phyloP scores from a whole-genome alignment of 2,888 invertebrate genomes.

The Tipula vernalis region DNA sequence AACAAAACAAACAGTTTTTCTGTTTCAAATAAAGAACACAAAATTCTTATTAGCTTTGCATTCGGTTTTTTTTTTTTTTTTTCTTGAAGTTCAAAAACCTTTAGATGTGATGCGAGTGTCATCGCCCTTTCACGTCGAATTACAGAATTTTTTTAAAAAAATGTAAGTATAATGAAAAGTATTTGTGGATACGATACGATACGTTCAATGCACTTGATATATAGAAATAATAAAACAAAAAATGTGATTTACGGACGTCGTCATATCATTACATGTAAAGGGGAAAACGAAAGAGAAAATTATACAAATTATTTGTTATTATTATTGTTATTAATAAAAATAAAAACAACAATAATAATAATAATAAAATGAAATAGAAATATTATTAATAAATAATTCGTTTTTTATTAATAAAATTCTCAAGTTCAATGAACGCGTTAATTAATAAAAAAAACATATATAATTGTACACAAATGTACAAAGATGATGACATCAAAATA shows the following conservation, averaged over 20 bases:
- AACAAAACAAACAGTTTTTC: not conserved
- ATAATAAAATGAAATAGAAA: not conserved
- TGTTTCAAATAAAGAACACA: not conserved
- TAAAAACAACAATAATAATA: not conserved
- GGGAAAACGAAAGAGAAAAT: not conserved
- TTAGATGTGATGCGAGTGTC: not conserved
- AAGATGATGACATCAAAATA: not conserved
- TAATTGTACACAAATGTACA: not conserved
- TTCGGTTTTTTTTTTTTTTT: not conserved
- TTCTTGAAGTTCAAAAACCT: not conserved
- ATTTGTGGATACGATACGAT: not conserved
- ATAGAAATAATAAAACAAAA: not conserved
- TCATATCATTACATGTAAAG: not conserved
- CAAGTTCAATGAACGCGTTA: not conserved
- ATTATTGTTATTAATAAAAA: not conserved
- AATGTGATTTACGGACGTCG: not conserved
- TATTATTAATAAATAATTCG: constrained; percentile 4
- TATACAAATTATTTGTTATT: not conserved
- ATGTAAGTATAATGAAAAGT: not conserved
- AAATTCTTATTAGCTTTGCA: not conserved
- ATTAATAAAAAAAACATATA: not conserved
- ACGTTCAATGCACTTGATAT: constrained; percentile 4
- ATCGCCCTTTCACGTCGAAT: not conserved
- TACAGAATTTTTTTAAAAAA: not conserved
- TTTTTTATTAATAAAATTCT: not conserved